Conservation (phyloP, 2,888 invertebrate species). For the Athetis lepigone region DNA sequence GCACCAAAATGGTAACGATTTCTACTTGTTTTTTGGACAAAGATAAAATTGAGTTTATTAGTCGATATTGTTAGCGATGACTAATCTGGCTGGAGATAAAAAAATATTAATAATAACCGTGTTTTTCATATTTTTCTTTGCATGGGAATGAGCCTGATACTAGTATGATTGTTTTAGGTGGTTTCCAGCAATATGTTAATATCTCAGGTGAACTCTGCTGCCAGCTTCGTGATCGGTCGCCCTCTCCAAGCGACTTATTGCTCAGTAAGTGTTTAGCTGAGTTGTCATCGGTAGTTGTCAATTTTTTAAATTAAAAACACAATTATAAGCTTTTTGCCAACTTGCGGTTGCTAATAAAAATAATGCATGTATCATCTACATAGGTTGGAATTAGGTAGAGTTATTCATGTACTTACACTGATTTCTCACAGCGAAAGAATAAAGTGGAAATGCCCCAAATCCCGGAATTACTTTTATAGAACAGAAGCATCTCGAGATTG, state of each 20-base stretch:
- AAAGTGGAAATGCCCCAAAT: no score
- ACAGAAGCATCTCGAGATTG: no score
- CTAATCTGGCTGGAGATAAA: background rate
- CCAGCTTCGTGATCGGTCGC: slow-evolving; percentile 38
- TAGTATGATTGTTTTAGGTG: slow-evolving; percentile 48
- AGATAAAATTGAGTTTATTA: background rate
- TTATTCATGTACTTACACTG: no score
- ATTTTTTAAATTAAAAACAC: no score
- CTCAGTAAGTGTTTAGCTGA: slow-evolving; percentile 43
- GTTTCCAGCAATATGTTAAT: slow-evolving; percentile 25
- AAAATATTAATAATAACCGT: background rate
- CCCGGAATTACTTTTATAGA: no score
- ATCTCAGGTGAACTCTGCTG: slow-evolving; percentile 31
- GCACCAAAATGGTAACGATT: slow-evolving; percentile 14
- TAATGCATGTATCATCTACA: no score
- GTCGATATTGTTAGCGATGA: background rate
- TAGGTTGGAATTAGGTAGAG: no score
- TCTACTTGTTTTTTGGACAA: background rate
- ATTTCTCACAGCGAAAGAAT: no score
- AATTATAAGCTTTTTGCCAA: no score
- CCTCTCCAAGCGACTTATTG: slow-evolving; percentile 23
- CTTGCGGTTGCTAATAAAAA: no score
- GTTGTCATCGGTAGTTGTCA: no score
- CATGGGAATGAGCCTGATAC: background rate
- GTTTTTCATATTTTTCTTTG: background rate